phyloP scores from a whole-genome alignment of 1,140 invertebrate genomes.

The Cryptotermes secundus region DNA sequence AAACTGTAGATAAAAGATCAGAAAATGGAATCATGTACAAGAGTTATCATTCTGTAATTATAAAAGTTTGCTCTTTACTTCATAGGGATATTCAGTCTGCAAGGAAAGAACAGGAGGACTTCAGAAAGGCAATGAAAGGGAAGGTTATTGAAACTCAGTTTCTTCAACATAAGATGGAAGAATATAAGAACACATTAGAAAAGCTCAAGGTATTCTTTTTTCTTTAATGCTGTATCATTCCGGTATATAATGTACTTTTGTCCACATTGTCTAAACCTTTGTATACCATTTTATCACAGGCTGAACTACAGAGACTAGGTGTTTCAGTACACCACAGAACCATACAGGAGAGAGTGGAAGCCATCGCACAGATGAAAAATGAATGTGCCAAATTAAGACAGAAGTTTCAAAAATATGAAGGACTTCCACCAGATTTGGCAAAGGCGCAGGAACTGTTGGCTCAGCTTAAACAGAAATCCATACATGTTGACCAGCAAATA shows the following conservation, averaged over 20 bases:
- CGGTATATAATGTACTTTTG: neutral
- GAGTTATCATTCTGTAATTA: neutral
- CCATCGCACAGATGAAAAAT: neutral
- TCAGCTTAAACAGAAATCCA: neutral
- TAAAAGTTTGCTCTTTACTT: neutral
- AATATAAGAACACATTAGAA: neutral
- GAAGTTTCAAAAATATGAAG: neutral
- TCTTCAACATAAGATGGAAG: neutral
- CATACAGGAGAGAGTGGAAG: neutral
- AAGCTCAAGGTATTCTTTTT: neutral
- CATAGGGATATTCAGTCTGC: neutral
- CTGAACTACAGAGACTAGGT: neutral
- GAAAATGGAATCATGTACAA: too few relatives aligned
- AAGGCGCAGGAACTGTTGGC: neutral
- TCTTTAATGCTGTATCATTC: neutral
- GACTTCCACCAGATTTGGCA: neutral
- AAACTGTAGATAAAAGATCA: too few relatives aligned
- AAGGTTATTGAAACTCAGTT: neutral
- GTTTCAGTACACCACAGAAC: neutral
- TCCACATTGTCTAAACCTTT: neutral
- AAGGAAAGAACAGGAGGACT: neutral
- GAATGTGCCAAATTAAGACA: neutral
- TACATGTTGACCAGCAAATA: neutral
- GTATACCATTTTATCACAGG: neutral
- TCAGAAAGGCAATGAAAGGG: neutral